Evolutionary conservation across 2,113 vertebrate genomes (phyloP).

Genomic region (Neotoma lepida): DNA sequence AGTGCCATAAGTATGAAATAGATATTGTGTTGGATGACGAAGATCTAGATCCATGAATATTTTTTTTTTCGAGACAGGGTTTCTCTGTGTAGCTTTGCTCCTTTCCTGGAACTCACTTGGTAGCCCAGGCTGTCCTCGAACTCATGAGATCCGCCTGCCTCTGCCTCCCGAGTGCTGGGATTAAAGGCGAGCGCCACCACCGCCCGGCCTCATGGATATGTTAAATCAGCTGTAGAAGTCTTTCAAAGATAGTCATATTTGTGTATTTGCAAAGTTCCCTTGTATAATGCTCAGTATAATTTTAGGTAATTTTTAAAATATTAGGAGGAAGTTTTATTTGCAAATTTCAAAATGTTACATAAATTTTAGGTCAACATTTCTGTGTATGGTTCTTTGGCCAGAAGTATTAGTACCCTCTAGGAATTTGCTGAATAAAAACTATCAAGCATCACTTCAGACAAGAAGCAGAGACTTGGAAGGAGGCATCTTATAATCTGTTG

Average conservation of each 20-base stretch:
- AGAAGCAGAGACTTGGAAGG: neutral
- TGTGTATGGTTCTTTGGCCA: neutral
- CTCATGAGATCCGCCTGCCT: no score
- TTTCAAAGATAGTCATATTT: conserved; percentile 46
- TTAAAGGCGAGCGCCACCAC: no score
- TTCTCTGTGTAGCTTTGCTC: no score
- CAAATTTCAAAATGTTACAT: conserved; percentile 24
- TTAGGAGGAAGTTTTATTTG: neutral
- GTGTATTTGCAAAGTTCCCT: conserved; percentile 26
- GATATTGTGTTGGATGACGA: neutral
- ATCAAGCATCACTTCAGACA: conserved; percentile 13
- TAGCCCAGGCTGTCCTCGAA: no score
- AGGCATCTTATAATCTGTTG: conserved; percentile 35
- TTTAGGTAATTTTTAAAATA: conserved; percentile 27
- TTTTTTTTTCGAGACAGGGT: no score
- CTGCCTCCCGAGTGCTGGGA: no score
- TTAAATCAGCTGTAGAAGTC: neutral
- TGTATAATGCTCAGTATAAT: conserved; percentile 1
- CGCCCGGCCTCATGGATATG: no score
- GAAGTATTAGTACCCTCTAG: neutral
- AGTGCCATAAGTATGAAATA: neutral
- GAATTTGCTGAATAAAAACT: conserved; percentile 49
- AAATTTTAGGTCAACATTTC: conserved; percentile 16
- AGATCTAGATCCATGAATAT: neutral
- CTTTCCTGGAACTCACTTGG: no score